These are phyloP conservation scores for Neoitamus cyanurus DNA, from an alignment of 2,888 invertebrate species.

Conservation along the genomic window DNA sequence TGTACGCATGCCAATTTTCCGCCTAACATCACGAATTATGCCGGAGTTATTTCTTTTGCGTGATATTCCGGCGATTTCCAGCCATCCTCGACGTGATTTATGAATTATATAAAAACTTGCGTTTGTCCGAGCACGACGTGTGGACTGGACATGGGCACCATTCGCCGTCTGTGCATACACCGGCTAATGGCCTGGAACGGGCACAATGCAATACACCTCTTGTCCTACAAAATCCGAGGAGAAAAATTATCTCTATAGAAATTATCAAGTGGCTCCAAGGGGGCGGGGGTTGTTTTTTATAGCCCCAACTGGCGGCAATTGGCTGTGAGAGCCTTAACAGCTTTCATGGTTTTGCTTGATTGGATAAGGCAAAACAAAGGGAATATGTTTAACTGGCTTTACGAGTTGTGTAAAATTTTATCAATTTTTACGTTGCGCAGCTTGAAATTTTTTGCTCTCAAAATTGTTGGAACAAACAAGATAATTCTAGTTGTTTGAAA, in stretches of 20 bases:
- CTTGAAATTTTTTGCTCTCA: not conserved
- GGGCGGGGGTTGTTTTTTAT: not conserved
- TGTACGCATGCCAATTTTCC: not conserved
- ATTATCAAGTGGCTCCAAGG: not conserved
- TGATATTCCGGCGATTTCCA: not conserved
- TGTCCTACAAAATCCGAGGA: not conserved
- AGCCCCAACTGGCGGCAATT: not conserved
- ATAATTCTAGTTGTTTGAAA: too few relatives aligned
- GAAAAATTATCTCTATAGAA: not conserved
- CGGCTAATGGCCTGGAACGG: not conserved
- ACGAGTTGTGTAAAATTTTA: not conserved
- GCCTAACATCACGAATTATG: not conserved
- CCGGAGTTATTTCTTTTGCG: not conserved
- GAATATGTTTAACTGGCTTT: not conserved
- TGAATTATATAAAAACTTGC: not conserved
- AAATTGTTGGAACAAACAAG: not conserved
- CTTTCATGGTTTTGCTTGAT: not conserved
- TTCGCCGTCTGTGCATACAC: not conserved
- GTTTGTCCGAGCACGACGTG: not conserved
- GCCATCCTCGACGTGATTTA: not conserved
- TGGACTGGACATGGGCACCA: not conserved
- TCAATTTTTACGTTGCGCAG: not conserved
- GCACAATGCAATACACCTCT: not conserved
- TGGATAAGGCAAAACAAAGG: not conserved
- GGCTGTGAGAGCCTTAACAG: not conserved